Evolutionary conservation across 2,113 vertebrate species (phyloP).

Genomic region (Sprattus sprattus): DNA sequence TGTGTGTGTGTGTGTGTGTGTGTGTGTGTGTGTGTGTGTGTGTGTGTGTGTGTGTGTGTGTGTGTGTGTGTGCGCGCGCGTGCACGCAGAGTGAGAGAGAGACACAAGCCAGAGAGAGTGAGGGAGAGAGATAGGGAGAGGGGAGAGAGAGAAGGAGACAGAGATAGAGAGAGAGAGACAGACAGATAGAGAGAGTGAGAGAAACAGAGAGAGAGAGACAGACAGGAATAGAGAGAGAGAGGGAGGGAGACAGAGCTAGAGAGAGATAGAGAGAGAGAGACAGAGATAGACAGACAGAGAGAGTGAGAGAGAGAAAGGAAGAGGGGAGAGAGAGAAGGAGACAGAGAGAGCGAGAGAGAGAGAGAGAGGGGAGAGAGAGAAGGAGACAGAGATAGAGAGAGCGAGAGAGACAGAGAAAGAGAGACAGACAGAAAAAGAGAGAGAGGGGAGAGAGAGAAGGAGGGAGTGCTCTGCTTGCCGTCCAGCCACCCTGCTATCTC

Average conservation of each 20-base stretch:
- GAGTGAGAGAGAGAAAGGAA: background rate
- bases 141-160: conserved; percentile 28
- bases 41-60: conserved; percentile 15
- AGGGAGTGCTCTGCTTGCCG: conserved; percentile 29
- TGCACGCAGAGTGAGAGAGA: background rate
- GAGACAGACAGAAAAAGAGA: background rate
- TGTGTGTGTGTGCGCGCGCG: conserved; percentile 34
- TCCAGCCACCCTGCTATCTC: conserved; percentile 28
- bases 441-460: conserved; percentile 24
- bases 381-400: background rate
- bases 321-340: conserved; percentile 28
- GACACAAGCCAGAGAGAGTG: background rate
- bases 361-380: conserved; percentile 24
- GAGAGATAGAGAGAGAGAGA: background rate
- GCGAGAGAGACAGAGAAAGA: no score
- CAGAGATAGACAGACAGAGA: no score
- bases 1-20: background rate
- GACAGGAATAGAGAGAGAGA: no score
- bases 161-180: no score
- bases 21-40: background rate
- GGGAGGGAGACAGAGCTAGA: background rate
- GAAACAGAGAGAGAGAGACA: background rate
- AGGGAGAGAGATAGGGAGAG: conserved; percentile 1
- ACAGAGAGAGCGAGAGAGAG: background rate
- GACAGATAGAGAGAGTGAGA: no score